phyloP scores from a whole-genome alignment of 2,797 vertebrate genomes.

The Taenioides sp. region DNA sequence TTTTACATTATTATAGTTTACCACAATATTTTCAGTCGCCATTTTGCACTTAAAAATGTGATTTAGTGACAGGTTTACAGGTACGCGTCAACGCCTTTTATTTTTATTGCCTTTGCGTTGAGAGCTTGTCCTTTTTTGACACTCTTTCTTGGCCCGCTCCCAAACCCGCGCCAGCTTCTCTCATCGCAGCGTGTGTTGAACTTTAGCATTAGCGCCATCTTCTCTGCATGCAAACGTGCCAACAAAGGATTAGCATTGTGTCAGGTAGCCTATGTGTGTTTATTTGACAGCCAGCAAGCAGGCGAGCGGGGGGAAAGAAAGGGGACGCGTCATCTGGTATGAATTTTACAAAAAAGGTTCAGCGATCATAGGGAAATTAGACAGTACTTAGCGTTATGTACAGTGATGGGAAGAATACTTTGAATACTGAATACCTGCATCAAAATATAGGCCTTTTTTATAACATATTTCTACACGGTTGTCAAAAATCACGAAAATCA shows the following conservation, averaged over 20 bases:
- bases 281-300: conserved; percentile 16
- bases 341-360: conserved; percentile 34
- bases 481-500: too few relatives aligned
- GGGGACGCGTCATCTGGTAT: conserved; percentile 39
- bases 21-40: too few relatives aligned
- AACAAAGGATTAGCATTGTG: conserved; percentile 63
- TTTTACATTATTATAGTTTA: too few relatives aligned
- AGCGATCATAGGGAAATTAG: conserved; percentile 62
- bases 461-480: too few relatives aligned
- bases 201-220: conserved; percentile 39
- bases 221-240: conserved; percentile 58
- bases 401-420: too few relatives aligned
- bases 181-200: conserved; percentile 42
- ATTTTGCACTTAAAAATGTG: too few relatives aligned
- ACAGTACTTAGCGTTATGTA: too few relatives aligned
- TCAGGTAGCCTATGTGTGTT: conserved; percentile 8
- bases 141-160: conserved; percentile 12
- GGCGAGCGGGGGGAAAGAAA: background rate
- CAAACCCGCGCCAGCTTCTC: conserved; percentile 16
- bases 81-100: background rate
- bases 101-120: conserved; percentile 13
- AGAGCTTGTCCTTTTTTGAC: conserved; percentile 1
- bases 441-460: too few relatives aligned
- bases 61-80: conserved; percentile 12
- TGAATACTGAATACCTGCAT: too few relatives aligned